Conservation (phyloP, 2,888 invertebrate genomes). For the Epiperipatus broadwayi region DNA sequence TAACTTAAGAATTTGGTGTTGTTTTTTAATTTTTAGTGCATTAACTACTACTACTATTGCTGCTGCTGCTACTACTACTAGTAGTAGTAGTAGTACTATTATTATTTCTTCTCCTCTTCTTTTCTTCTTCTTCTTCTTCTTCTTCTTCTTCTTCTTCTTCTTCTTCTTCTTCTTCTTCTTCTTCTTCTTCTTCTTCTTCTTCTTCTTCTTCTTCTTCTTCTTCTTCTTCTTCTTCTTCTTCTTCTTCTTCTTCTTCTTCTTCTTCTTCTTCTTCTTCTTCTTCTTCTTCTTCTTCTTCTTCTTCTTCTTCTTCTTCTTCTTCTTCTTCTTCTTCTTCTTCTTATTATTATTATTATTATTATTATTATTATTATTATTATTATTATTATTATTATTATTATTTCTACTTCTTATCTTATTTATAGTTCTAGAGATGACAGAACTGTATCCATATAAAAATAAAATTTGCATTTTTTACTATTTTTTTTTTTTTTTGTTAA, state of each 20-base stretch:
- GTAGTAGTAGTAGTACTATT: background rate
- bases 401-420: no score
- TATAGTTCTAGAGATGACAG: no score
- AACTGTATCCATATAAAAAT: no score
- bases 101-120: background rate
- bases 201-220: background rate
- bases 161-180: background rate
- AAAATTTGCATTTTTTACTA: no score
- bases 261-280: background rate
- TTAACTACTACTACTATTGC: no score
- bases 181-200: background rate
- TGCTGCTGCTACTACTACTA: no score
- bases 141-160: background rate
- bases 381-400: no score
- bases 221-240: background rate
- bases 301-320: background rate
- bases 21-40: no score
- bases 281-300: background rate
- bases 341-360: no score
- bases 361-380: conserved; percentile 3
- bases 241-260: background rate
- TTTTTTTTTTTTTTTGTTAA: no score
- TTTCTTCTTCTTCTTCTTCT: background rate
- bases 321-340: no score
- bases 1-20: no score